Base-by-base conservation (phyloP, 2,797 vertebrate genomes). In the Gymnothorax javanicus region DNA sequence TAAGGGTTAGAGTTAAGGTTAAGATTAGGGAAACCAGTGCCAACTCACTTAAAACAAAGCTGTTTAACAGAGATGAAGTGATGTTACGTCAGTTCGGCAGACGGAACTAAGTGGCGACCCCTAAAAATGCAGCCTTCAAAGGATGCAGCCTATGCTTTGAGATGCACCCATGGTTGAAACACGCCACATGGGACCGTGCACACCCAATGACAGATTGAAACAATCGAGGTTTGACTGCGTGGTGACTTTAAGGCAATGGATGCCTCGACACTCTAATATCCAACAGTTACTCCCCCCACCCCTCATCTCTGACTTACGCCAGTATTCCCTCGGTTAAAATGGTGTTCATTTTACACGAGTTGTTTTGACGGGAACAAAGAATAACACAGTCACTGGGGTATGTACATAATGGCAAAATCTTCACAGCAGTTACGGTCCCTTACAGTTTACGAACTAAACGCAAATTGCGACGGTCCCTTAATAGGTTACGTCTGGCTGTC, bases 391-490 rank as follows among this genome's bases (percentile, higher is more conserved):
- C 4, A 33, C 4, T 9, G 27, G 71, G 12, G 9, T 12, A 73
- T 33, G 71, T 33, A 75, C 50, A 15, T 43, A 6, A 50, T 27
- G 69, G 33, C 8, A n/a, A 25, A 25, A 69, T 25, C 6, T 25
- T 4, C 73, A 77, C 15, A 77, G 15, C 52, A 77, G 43, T 4
- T 20, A 77, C 73, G 8, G 5, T 23, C 77, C 20, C 52, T 81
- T 6, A 52, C n/a, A 56, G 50, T 23, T 52, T n/a, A 56, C n/a
- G 17, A 83, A 27, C 27, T 2, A 58, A 83, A 23, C 15, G 23
- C 17, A 67, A 33, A 71, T 59, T 13, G 58, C 57, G 87, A 87
- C 87, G 50, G 58, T 87, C 83, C 87, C 84, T 81, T 12, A 54
- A n/a, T 43, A 60, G 43, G 25, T 7, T 27, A 5, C 20, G 9